Percentiles rank a stretch among this genome's conserved stretches.
Evolutionary conservation across 2,888 invertebrate genomes (phyloP).

Genomic region (Cephonodes hylas): DNA sequence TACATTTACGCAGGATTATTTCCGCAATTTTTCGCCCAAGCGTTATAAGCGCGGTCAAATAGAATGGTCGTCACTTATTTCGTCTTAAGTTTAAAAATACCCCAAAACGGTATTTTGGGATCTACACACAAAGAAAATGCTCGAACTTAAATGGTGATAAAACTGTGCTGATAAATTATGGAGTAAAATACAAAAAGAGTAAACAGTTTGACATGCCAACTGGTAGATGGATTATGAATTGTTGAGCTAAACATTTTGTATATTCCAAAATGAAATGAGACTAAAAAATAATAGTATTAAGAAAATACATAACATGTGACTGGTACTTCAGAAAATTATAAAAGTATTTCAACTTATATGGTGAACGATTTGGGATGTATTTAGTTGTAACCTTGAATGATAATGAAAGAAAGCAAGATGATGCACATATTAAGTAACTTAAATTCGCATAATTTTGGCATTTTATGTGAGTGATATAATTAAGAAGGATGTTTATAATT

Average conservation of each 20-base stretch:
- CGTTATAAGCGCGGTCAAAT: not conserved
- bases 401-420: not conserved
- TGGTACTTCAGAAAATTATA: slow-evolving; percentile 5
- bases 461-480: not conserved
- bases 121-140: not conserved
- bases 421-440: not conserved
- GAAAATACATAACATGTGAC: not conserved
- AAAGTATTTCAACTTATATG: not conserved
- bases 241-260: not conserved
- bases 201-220: not conserved
- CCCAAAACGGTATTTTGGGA: not conserved
- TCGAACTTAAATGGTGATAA: not conserved
- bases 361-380: not conserved
- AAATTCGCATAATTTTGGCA: not conserved
- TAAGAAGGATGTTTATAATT: not conserved
- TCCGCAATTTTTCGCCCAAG: not conserved
- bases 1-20: not conserved
- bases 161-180: not conserved
- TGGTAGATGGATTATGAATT: not conserved
- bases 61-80: not conserved
- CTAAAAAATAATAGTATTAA: not conserved
- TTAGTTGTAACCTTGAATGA: not conserved
- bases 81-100: not conserved
- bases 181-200: not conserved
- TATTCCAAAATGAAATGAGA: not conserved